Evolutionary conservation across 2,113 vertebrate genomes (phyloP), one percentile per base, ranked within the genome.

Genomic region (Pteronura brasiliensis): DNA sequence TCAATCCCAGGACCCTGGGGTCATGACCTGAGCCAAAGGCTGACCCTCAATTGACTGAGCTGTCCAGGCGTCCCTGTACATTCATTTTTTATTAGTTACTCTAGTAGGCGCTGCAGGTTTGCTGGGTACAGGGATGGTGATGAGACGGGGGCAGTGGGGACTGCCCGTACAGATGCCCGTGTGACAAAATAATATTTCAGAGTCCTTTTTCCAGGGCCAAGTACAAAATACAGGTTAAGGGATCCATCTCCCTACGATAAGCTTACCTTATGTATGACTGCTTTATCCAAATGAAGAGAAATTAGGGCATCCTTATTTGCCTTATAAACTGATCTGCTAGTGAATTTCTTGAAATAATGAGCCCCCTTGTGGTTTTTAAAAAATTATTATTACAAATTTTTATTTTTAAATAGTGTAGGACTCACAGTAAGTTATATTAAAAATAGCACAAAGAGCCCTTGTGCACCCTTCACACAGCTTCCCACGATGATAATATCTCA

Each of bases 301-400:
- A 90, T 95, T 21, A 92, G 47, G 57, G 49, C 93, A 18, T 69
- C 57, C 57, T 87, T 96, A 92, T 91, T 88, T 88, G 83, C 42
- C 69, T 76, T 92, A 72, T 90, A 87, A 83, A 80, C 67, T 67
- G 84, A 95, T 92, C 85, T 94, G 86, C 88, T 84, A 20, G 12
- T 36, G 67, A 47, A 67, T 95, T 96, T 97, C 79, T 44, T 77
- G 79, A 97, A 94, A 97, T 87, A 95, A 96, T 92, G 90, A 96
- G 92, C 93, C 90, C 86, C 71, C 96, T 97, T 94, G 93, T 96
- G 81, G 89, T 81, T 94, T 89, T 94, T 90, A 36, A 29, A 89
- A 71, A 72, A 52, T 69, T 42, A 67, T 42, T 77, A 63, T 92
- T 90, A 88, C 39, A 93, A 44, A 52, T 84, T 82, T 97, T 90